These are phyloP conservation scores for Alcedo atthis DNA, from an alignment of 2,797 vertebrate species.

Conservation along the genomic window DNA sequence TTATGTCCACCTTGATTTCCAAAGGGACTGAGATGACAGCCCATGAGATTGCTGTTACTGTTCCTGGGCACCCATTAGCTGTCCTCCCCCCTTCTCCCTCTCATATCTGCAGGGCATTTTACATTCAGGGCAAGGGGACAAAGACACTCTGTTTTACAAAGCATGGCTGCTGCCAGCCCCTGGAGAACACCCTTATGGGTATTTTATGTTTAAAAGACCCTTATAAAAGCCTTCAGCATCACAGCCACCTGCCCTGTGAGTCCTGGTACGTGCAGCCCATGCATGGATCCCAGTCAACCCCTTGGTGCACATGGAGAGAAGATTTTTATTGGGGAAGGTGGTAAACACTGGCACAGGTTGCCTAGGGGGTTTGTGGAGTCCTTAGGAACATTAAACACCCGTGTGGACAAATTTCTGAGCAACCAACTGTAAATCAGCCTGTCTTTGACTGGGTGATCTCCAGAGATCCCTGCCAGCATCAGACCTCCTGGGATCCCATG, in stretches of 20 bases:
- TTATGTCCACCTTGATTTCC: not conserved
- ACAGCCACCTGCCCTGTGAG: not conserved
- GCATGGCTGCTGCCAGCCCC: not conserved
- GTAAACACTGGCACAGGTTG: not conserved
- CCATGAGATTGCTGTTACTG: not conserved
- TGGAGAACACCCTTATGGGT: not conserved
- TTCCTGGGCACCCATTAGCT: not conserved
- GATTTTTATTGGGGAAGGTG: not conserved
- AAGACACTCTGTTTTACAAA: not conserved
- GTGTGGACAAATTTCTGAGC: not conserved
- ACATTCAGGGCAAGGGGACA: not conserved
- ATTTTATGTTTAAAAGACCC: not conserved
- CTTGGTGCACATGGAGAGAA: not conserved
- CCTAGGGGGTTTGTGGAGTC: not conserved
- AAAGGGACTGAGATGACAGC: not conserved
- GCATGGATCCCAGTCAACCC: accelerated
- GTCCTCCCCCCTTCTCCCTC: not conserved
- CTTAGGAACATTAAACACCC: not conserved
- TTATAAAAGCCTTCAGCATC: not conserved
- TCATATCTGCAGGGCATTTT: not conserved
- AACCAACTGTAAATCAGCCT: not conserved
- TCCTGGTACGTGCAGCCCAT: not conserved
- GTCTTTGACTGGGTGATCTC: not conserved
- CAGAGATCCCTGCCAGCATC: not conserved
- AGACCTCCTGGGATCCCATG: not conserved